Base-by-base conservation (phyloP, 2,888 invertebrate species). In the Allolobophora icterica region DNA sequence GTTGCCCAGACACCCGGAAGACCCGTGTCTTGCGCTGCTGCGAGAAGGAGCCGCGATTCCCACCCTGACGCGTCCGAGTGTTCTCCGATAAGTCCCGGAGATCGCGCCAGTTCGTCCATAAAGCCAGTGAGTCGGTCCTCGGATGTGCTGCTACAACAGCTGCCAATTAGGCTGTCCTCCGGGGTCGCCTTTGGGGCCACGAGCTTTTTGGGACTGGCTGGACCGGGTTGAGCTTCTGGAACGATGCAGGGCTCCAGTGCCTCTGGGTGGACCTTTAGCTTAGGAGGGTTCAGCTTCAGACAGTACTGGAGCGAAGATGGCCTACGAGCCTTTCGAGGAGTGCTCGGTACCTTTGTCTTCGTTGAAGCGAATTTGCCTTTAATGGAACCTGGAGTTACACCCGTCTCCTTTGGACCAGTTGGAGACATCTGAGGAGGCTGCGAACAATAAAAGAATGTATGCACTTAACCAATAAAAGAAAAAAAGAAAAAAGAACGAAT, bases 131-230 rank as follows among this genome's bases (percentile, higher is more conserved):
- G 30, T n/a, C 34, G 33, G 13, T 89, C 45, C 42, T 42, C 89
- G 21, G 89, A 89, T 5, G 38, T 89, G 87, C 87, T 87, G 87
- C 92, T 91, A 38, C 91, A 91, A 33, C 58, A 45, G 24, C 89
- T 45, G 91, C 92, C 92, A 24, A 92, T 92, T 19, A 91, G 58
- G 89, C 92, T 92, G 89, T 92, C 92, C 91, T 92, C 92, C 0
- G 92, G 92, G 21, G 92, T 92, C 35, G 92, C 92, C 90, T 92
- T 92, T 6, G 92, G 92, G 8, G 92, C 92, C 87, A 92, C 58
- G 34, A 91, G 87, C 38, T 24, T 87, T 17, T 15, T 87, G 24
- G 87, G 34, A 87, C 87, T 87, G 34, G 6, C 87, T 42, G 52
- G 45, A 89, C 19, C 52, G 45, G 90, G 19, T 30, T 24, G 40